Percentiles rank a stretch among this genome's conserved stretches.
Conservation (phyloP, 1,140 invertebrate species). For the Lithobius niger region DNA sequence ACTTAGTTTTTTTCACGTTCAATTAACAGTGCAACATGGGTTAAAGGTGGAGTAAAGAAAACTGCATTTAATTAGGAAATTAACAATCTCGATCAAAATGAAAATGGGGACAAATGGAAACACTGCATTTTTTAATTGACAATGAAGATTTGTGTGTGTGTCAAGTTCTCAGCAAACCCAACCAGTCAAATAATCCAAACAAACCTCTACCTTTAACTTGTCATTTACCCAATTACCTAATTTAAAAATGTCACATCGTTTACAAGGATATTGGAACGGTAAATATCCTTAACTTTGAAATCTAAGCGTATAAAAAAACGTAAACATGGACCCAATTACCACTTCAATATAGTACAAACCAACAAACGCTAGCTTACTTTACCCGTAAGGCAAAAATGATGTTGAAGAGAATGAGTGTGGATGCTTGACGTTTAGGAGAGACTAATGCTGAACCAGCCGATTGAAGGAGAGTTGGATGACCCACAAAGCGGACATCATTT, state of each 20-base stretch:
- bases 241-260: background rate
- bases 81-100: too few species aligned
- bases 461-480: conserved; percentile 65
- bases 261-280: background rate
- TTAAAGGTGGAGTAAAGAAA: too few species aligned
- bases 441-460: background rate
- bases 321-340: background rate
- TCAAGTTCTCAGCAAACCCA: too few species aligned
- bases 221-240: too few species aligned
- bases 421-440: conserved; percentile 27
- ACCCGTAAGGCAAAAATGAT: conserved; percentile 77
- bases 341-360: background rate
- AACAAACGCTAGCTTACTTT: conserved; percentile 14
- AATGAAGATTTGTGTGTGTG: too few species aligned
- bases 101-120: too few species aligned
- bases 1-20: too few species aligned
- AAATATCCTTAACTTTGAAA: background rate
- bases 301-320: background rate
- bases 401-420: conserved; percentile 67
- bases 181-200: too few species aligned
- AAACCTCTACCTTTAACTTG: too few species aligned
- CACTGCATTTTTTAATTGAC: too few species aligned
- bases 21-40: too few species aligned
- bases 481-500: conserved; percentile 87
- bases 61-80: too few species aligned